Conservation (phyloP, 2,113 vertebrate species). For the Gulo gulo region DNA sequence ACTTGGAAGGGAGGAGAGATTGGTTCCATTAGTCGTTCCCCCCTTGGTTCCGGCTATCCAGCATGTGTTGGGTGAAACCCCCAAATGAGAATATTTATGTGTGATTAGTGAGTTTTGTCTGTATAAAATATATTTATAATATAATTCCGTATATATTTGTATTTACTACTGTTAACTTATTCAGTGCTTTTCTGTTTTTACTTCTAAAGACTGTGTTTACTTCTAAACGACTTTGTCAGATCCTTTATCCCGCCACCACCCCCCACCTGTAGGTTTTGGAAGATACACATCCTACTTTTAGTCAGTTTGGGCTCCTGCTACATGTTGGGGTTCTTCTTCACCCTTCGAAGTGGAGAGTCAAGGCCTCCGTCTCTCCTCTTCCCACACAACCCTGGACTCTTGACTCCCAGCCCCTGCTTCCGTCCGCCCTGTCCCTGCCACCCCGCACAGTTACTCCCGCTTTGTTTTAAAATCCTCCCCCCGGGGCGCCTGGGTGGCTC, state of each 20-base stretch:
- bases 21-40: too few species aligned
- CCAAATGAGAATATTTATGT: neutral
- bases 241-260: neutral
- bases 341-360: too few species aligned
- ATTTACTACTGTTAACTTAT: neutral
- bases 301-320: neutral
- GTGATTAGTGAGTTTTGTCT: neutral
- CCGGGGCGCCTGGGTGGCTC: too few species aligned
- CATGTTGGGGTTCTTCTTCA: neutral
- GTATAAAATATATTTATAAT: neutral
- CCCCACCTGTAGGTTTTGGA: neutral
- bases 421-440: rapidly evolving
- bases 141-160: neutral
- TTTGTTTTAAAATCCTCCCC: neutral
- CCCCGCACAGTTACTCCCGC: neutral
- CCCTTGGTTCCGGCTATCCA: neutral
- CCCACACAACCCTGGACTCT: rapidly evolving
- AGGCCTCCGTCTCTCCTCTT: neutral
- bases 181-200: neutral
- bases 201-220: neutral
- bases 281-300: neutral
- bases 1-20: neutral
- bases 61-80: neutral
- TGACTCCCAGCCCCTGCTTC: too few species aligned
- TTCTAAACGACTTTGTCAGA: neutral